phyloP scores from a whole-genome alignment of 2,888 invertebrate species.

The Sceliomorpha sp. region DNA sequence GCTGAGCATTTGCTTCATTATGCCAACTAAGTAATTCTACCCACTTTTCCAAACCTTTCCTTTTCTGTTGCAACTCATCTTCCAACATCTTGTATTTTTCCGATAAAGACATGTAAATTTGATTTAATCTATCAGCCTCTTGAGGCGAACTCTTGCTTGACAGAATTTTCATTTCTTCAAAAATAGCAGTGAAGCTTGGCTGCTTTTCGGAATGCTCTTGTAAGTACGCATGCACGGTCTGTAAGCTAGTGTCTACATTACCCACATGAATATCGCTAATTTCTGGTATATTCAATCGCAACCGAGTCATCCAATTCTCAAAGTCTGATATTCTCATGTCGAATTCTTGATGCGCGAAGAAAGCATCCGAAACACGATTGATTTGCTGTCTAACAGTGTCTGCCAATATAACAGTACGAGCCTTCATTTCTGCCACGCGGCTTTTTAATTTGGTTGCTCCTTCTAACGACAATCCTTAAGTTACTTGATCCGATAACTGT shows the following conservation, averaged over 20 bases:
- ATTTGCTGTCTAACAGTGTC: constrained; percentile 89
- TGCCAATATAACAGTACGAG: constrained; percentile 87
- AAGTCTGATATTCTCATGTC: constrained; percentile 89
- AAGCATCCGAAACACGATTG: constrained; percentile 90
- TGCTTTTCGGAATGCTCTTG: constrained; percentile 93
- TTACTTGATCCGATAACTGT: constrained; percentile 89
- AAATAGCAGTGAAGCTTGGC: constrained; percentile 88
- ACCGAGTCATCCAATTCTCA: constrained; percentile 89
- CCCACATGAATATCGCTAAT: constrained; percentile 91
- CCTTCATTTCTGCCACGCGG: constrained; percentile 87
- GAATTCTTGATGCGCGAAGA: constrained; percentile 91
- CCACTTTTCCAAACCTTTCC: constrained; percentile 89
- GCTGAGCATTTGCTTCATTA: constrained; percentile 88
- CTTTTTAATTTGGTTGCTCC: constrained; percentile 87
- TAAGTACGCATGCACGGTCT: constrained; percentile 88
- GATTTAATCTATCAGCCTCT: constrained; percentile 87
- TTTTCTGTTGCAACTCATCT: constrained; percentile 87
- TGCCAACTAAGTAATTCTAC: constrained; percentile 90
- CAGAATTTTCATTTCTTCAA: constrained; percentile 90
- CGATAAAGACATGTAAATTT: constrained; percentile 88
- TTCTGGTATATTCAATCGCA: constrained; percentile 87
- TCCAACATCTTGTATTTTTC: constrained; percentile 89
- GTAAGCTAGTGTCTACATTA: constrained; percentile 89
- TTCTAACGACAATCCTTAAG: constrained; percentile 89
- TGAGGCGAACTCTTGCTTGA: constrained; percentile 86